Conservation (phyloP, 2,888 invertebrate genomes). For the Actias luna region DNA sequence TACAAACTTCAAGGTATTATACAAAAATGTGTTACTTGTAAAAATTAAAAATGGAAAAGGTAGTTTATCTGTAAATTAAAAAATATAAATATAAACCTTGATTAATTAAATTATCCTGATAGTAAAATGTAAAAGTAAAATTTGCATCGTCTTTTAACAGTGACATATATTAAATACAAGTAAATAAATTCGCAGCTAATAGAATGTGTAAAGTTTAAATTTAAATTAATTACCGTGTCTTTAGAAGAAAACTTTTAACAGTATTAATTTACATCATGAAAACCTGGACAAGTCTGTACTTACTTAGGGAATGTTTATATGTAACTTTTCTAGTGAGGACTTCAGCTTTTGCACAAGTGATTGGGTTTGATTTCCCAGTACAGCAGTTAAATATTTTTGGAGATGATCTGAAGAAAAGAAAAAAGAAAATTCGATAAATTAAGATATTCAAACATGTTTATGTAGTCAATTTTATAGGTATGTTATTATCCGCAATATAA, state of each 20-base stretch:
- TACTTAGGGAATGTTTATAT: slow-evolving; percentile 37
- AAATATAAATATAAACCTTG: not conserved
- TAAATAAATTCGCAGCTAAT: too few species aligned
- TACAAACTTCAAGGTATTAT: slow-evolving; percentile 31
- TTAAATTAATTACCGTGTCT: too few species aligned
- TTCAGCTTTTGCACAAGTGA: slow-evolving; percentile 29
- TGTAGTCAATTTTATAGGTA: too few species aligned
- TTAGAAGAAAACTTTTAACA: too few species aligned
- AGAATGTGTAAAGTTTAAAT: too few species aligned
- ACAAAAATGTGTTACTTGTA: slow-evolving; percentile 29
- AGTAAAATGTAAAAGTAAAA: not conserved
- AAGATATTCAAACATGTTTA: not conserved
- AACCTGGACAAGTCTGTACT: slow-evolving; percentile 23
- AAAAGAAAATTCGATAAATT: not conserved
- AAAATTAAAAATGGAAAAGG: slow-evolving; percentile 35
- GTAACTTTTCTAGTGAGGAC: slow-evolving; percentile 29
- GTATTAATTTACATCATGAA: not conserved
- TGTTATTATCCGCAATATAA: too few species aligned
- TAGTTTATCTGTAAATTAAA: slow-evolving; percentile 36
- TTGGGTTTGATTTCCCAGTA: slow-evolving; percentile 42
- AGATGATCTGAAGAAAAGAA: slow-evolving; percentile 32
- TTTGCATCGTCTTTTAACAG: too few species aligned
- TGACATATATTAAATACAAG: too few species aligned
- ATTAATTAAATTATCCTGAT: not conserved
- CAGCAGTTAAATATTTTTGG: slow-evolving; percentile 45